These are phyloP conservation scores for Dioctria linearis DNA, from an alignment of 2,888 invertebrate species.

Conservation along the genomic window DNA sequence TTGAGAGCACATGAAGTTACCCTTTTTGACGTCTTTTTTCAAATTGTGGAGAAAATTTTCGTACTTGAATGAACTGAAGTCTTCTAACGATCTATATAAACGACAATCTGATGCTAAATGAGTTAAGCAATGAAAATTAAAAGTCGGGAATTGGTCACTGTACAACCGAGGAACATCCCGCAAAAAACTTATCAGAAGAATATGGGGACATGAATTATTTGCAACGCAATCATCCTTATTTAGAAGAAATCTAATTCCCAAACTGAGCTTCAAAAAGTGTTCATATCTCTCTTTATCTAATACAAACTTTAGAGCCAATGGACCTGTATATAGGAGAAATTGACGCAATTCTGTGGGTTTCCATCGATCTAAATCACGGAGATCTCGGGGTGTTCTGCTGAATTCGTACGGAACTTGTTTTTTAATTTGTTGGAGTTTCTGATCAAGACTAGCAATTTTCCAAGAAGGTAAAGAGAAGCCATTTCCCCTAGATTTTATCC, in stretches of 20 bases:
- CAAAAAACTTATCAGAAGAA: constrained; percentile 31
- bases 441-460: too few relatives aligned
- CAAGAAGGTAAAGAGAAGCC: too few relatives aligned
- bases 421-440: too few relatives aligned
- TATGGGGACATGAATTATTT: constrained; percentile 29
- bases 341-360: constrained; percentile 58
- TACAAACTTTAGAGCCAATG: constrained; percentile 16
- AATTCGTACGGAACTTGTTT: constrained; percentile 26
- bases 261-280: constrained; percentile 59
- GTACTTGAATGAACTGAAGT: constrained; percentile 49
- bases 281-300: constrained; percentile 54
- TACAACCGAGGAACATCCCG: constrained; percentile 47
- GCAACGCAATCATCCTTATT: constrained; percentile 21
- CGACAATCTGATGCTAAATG: constrained; percentile 45
- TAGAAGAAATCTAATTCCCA: constrained; percentile 55
- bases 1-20: constrained; percentile 29
- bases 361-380: constrained; percentile 36
- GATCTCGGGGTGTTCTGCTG: neutral
- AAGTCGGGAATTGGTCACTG: constrained; percentile 52
- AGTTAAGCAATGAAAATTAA: constrained; percentile 55
- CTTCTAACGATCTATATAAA: constrained; percentile 50
- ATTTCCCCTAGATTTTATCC: neutral
- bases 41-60: constrained; percentile 54
- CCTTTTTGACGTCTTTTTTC: constrained; percentile 44
- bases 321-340: constrained; percentile 51